Evolutionary conservation across 2,888 invertebrate genomes (phyloP).

Genomic region (Nudaria mundana): DNA sequence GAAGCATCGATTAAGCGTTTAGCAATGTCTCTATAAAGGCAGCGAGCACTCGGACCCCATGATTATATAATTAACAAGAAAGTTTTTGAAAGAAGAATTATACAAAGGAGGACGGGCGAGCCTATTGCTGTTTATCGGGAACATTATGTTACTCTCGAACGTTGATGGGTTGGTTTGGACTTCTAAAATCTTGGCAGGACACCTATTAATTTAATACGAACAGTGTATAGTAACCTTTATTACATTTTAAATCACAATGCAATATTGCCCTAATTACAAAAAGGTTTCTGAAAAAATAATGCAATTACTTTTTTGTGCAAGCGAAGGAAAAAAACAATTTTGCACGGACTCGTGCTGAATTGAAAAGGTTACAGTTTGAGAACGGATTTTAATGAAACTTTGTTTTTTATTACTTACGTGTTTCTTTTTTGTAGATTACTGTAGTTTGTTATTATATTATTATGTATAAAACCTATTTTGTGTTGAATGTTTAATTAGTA

Average conservation of each 20-base stretch:
- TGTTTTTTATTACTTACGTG: neutral
- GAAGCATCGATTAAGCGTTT: no score
- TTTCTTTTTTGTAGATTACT: neutral
- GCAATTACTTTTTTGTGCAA: constrained; percentile 66
- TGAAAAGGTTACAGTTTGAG: constrained; percentile 29
- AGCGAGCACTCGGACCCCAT: no score
- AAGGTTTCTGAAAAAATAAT: constrained; percentile 46
- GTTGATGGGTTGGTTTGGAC: no score
- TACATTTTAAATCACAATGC: constrained; percentile 42
- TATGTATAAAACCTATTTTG: no score
- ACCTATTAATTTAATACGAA: neutral
- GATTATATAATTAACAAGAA: no score
- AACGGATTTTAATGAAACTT: constrained; percentile 9
- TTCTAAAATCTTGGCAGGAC: no score
- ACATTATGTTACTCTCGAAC: no score
- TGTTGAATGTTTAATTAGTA: no score
- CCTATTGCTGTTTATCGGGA: no score
- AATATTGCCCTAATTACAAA: constrained; percentile 61
- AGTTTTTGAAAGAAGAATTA: no score
- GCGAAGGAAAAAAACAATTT: constrained; percentile 65
- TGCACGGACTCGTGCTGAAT: constrained; percentile 58
- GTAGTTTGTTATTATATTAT: neutral
- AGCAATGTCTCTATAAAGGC: no score
- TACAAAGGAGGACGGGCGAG: no score
- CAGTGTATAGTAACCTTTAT: constrained; percentile 10